These are phyloP conservation scores for Bostrychus sinensis DNA, from an alignment of 2,113 vertebrate species.

Conservation along the genomic window DNA sequence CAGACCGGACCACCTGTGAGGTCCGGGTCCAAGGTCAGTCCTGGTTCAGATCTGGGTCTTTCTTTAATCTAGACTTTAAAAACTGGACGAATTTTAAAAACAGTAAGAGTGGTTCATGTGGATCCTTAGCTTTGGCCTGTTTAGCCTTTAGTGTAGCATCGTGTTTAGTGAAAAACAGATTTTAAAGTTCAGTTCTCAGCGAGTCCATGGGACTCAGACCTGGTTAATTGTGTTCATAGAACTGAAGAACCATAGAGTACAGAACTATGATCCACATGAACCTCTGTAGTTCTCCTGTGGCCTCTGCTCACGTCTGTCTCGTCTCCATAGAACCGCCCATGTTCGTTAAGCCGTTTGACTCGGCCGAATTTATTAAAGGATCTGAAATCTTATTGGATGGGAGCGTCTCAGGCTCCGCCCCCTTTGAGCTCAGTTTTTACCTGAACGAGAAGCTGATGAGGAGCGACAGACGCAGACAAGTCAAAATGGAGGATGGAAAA, in stretches of 20 bases:
- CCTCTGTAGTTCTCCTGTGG: not conserved
- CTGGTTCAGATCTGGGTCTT: not conserved
- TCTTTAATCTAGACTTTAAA: not conserved
- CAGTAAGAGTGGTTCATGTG: too few relatives aligned
- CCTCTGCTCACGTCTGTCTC: not conserved
- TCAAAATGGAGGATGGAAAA: constrained; percentile 81
- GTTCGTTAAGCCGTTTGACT: constrained; percentile 88
- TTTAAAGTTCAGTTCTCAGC: not conserved
- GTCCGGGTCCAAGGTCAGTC: constrained; percentile 91
- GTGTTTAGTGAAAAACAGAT: too few relatives aligned
- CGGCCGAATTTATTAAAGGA: constrained; percentile 87
- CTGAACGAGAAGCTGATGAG: constrained; percentile 86
- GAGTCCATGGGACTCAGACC: too few relatives aligned
- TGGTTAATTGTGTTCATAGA: too few relatives aligned
- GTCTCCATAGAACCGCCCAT: constrained; percentile 85
- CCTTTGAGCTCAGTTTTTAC: constrained; percentile 91
- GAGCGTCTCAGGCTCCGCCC: constrained; percentile 86
- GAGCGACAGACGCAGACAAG: constrained; percentile 86
- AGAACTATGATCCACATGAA: too few relatives aligned
- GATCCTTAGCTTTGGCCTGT: not conserved
- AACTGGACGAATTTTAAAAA: too few relatives aligned
- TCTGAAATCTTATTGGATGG: constrained; percentile 88
- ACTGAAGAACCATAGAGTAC: too few relatives aligned
- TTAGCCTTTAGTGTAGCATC: not conserved
- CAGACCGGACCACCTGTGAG: constrained; percentile 85